Percentiles rank a stretch among this genome's conserved stretches.
These are phyloP conservation scores for Aspidiotus destructor DNA, from an alignment of 2,888 invertebrate species.

Conservation along the genomic window DNA sequence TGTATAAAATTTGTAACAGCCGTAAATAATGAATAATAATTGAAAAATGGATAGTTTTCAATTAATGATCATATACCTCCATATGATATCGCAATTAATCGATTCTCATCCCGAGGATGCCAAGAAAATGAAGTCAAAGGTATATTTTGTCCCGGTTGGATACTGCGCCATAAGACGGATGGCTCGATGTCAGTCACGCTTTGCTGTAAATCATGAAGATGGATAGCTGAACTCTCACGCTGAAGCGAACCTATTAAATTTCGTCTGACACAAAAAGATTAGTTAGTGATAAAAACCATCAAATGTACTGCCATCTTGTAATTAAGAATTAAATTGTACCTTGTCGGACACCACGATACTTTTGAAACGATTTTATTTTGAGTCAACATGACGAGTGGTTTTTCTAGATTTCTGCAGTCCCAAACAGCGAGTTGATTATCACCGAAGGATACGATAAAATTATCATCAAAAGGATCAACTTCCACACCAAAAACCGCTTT, in stretches of 20 bases:
- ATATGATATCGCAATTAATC: constrained; percentile 58
- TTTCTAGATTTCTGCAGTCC: constrained; percentile 79
- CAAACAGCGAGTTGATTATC: constrained; percentile 75
- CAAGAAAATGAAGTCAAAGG: constrained; percentile 69
- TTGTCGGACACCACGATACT: constrained; percentile 82
- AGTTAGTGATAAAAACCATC: background rate
- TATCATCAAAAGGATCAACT: constrained; percentile 65
- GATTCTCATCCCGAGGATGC: constrained; percentile 73
- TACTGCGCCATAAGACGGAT: constrained; percentile 60
- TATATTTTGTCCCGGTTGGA: constrained; percentile 45
- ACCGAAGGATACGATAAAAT: constrained; percentile 71
- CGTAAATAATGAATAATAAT: background rate
- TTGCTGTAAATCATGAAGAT: constrained; percentile 77
- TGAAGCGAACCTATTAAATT: constrained; percentile 73
- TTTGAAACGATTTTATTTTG: constrained; percentile 60
- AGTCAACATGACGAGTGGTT: constrained; percentile 64
- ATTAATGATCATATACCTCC: constrained; percentile 43
- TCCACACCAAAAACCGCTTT: constrained; percentile 76
- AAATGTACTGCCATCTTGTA: background rate
- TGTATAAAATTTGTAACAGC: background rate
- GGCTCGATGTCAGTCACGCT: constrained; percentile 64
- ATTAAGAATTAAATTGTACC: constrained; percentile 44
- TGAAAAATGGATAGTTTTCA: background rate
- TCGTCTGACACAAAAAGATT: constrained; percentile 42
- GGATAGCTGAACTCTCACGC: constrained; percentile 64